phyloP scores from a whole-genome alignment of 1,140 invertebrate species.

The Gyrodactylus salaris region DNA sequence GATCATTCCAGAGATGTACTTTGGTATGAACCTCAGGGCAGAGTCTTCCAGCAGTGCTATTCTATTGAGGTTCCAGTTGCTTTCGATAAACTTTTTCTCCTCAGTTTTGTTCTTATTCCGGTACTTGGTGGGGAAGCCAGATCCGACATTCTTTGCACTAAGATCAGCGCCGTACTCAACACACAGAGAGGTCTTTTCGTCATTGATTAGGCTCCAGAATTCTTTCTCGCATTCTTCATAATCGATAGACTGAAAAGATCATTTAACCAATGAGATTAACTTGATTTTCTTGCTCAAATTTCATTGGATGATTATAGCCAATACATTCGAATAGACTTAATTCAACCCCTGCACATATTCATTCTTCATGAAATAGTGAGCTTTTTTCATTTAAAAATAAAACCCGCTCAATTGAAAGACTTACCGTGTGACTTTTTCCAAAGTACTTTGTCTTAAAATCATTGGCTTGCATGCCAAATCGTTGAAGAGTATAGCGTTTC shows the following conservation, averaged over 20 bases:
- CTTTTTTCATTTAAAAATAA: background rate
- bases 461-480: constrained; percentile 94
- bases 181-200: constrained; percentile 37
- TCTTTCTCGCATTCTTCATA: constrained; percentile 48
- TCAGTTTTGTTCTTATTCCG: background rate
- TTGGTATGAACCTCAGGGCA: constrained; percentile 70
- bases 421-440: constrained; percentile 29
- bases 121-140: constrained; percentile 33
- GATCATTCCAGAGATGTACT: constrained; percentile 78
- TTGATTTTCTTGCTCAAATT: no score
- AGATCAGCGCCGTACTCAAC: constrained; percentile 96
- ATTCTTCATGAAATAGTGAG: background rate
- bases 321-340: no score
- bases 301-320: no score
- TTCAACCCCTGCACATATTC: background rate
- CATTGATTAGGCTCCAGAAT: constrained; percentile 87
- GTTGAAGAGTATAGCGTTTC: constrained; percentile 61
- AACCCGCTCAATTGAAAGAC: no score
- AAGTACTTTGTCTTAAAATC: constrained; percentile 93
- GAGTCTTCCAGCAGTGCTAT: constrained; percentile 59
- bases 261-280: no score
- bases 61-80: constrained; percentile 91
- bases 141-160: constrained; percentile 82
- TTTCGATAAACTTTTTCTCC: constrained; percentile 43
- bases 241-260: constrained; percentile 13